phyloP scores from a whole-genome alignment of 2,797 vertebrate genomes.

The Babyrousa celebensis region DNA sequence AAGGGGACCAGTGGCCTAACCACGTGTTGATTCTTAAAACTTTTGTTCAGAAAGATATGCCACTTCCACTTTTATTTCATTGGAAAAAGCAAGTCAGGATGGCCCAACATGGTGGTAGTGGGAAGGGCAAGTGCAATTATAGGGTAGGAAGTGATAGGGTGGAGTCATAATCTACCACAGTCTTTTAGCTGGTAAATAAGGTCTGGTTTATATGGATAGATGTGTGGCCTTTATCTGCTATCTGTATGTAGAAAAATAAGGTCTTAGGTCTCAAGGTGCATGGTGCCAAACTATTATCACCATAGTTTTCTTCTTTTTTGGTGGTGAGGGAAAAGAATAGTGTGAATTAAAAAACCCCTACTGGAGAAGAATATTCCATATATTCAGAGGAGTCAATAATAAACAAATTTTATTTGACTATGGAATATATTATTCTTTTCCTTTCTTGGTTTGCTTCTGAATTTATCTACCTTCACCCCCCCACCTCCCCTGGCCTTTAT shows the following conservation, averaged over 20 bases:
- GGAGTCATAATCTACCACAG: background rate
- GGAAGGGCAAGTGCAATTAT: background rate
- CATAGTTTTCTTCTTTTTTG: background rate
- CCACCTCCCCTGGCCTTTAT: background rate
- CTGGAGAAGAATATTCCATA: background rate
- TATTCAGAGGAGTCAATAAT: conserved; percentile 1
- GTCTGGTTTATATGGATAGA: background rate
- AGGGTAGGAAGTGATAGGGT: background rate
- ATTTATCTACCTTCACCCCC: background rate
- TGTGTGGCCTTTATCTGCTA: background rate
- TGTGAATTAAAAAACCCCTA: conserved; percentile 11
- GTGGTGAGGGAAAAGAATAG: background rate
- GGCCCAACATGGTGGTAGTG: background rate
- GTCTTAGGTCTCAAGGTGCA: background rate
- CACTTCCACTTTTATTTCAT: background rate
- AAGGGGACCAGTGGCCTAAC: background rate
- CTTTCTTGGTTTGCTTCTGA: conserved; percentile 36
- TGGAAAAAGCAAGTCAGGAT: background rate
- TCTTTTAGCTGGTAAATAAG: background rate
- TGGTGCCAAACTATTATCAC: background rate
- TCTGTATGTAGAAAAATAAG: background rate
- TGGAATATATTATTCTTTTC: background rate
- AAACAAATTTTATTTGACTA: background rate
- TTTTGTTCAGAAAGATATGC: background rate
- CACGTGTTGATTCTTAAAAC: background rate